Conservation (phyloP, 2,888 invertebrate genomes). For the Clepsis dumicolana region DNA sequence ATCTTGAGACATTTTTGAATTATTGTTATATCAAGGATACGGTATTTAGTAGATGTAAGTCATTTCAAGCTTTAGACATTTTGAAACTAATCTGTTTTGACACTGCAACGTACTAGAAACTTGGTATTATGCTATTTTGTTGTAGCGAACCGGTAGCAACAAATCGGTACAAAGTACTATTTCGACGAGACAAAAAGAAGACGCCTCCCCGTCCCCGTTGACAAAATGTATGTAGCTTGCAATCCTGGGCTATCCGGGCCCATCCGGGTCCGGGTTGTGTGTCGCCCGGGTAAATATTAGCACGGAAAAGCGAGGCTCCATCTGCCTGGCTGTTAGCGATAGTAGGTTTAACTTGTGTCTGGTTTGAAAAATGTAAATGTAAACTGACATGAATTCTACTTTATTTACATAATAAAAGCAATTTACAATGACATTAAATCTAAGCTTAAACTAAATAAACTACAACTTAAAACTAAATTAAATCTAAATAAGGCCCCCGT, state of each 20-base stretch:
- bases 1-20: no score
- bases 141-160: neutral
- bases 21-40: no score
- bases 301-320: slow-evolving; percentile 19
- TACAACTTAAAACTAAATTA: no score
- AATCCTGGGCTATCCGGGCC: neutral
- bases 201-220: neutral
- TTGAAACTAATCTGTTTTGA: no score
- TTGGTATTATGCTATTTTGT: neutral
- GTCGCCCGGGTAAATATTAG: slow-evolving; percentile 33
- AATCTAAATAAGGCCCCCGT: no score
- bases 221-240: neutral
- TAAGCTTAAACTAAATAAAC: no score
- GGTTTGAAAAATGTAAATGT: slow-evolving; percentile 7
- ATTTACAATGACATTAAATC: no score
- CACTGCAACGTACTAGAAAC: no score
- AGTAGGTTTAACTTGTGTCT: slow-evolving; percentile 9
- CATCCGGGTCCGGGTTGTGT: neutral
- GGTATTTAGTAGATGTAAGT: no score
- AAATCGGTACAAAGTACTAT: neutral
- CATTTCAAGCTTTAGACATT: no score
- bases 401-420: no score
- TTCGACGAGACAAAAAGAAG: neutral
- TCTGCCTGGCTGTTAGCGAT: slow-evolving; percentile 23
- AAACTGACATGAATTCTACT: neutral